phyloP scores from a whole-genome alignment of 2,113 vertebrate genomes.

The Gasterosteus nipponicus region DNA sequence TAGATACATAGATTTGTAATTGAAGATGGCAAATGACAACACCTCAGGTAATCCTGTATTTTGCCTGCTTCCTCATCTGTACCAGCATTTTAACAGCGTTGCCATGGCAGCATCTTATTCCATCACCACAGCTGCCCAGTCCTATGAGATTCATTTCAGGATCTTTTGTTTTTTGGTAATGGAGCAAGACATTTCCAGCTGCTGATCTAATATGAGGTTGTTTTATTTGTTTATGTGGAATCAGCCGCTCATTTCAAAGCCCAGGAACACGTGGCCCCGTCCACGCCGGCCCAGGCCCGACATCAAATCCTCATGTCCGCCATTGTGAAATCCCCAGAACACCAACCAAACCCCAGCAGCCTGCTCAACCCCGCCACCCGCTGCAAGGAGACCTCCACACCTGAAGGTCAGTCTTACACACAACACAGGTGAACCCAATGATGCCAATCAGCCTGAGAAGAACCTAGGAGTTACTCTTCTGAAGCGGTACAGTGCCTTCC shows the following conservation, averaged over 20 bases:
- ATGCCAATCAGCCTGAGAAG: constrained; percentile 10
- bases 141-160: constrained; percentile 9
- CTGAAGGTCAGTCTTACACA: constrained; percentile 86
- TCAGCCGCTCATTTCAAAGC: constrained; percentile 95
- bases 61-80: constrained; percentile 9
- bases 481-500: background rate
- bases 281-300: constrained; percentile 92
- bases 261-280: constrained; percentile 88
- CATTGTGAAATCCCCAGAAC: constrained; percentile 95
- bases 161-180: constrained; percentile 8
- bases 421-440: background rate
- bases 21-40: constrained; percentile 9
- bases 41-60: constrained; percentile 1
- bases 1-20: background rate
- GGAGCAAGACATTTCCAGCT: background rate
- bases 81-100: constrained; percentile 32
- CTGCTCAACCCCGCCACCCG: constrained; percentile 92
- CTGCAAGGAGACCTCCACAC: constrained; percentile 92
- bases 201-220: constrained; percentile 8
- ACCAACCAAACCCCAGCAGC: constrained; percentile 94
- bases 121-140: constrained; percentile 15
- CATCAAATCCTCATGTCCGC: constrained; percentile 99
- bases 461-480: background rate
- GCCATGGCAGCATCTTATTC: constrained; percentile 22
- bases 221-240: constrained; percentile 25